Conservation (phyloP, 1,140 invertebrate species). For the Drosophila ananassae region DNA sequence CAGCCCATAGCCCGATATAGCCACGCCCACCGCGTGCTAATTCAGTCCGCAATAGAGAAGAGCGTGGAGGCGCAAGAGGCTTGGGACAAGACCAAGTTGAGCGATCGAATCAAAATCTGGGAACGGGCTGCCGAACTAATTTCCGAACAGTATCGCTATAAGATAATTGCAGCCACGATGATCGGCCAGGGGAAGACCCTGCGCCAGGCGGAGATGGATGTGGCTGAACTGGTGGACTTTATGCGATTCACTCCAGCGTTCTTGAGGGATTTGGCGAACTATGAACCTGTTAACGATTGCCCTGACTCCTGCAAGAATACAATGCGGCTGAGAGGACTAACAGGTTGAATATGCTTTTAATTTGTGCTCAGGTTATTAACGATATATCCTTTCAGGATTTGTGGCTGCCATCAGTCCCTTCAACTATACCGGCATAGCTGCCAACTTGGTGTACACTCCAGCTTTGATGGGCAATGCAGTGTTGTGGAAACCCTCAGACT, state of each 20-base stretch:
- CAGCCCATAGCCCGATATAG: slow-evolving; percentile 49
- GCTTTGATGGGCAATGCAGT: slow-evolving; percentile 99
- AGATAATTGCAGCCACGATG: slow-evolving; percentile 98
- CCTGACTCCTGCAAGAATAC: slow-evolving; percentile 88
- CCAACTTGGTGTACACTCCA: slow-evolving; percentile 97
- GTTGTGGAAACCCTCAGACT: slow-evolving; percentile 99
- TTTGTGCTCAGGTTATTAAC: not conserved
- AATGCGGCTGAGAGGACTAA: slow-evolving; percentile 91
- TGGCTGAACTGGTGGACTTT: slow-evolving; percentile 98
- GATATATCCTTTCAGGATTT: slow-evolving; percentile 91
- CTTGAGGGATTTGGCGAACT: slow-evolving; percentile 88
- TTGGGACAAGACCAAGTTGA: slow-evolving; percentile 93
- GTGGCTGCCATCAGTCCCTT: slow-evolving; percentile 99
- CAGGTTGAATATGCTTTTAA: not conserved
- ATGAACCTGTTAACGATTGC: slow-evolving; percentile 92
- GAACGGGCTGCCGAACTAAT: slow-evolving; percentile 94
- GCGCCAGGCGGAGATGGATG: slow-evolving; percentile 98
- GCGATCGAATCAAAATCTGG: slow-evolving; percentile 92
- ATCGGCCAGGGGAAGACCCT: slow-evolving; percentile 97
- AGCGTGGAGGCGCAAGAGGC: slow-evolving; percentile 89
- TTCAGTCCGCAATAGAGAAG: slow-evolving; percentile 93
- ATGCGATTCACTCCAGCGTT: slow-evolving; percentile 96
- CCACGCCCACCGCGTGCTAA: slow-evolving; percentile 92
- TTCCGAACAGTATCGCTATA: slow-evolving; percentile 92
- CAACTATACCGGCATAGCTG: slow-evolving; percentile 99